Conservation (phyloP, 1,140 invertebrate genomes). For the Coenobita brevimanus region DNA sequence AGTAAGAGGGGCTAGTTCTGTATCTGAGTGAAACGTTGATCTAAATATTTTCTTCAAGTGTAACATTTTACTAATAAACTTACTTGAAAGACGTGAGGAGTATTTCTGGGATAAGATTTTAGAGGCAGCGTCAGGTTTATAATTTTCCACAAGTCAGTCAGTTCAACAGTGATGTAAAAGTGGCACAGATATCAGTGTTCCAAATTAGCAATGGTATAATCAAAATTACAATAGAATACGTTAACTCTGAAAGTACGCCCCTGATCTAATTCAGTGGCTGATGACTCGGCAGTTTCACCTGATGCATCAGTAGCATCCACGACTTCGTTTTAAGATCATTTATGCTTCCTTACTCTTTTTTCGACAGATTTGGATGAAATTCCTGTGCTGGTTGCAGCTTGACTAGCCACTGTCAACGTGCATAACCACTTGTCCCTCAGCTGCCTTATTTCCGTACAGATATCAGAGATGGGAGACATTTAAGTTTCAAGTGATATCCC, state of each 20-base stretch:
- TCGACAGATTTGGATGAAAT: not conserved
- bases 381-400: not conserved
- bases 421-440: not conserved
- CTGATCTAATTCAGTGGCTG: no score
- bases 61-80: conserved; percentile 24
- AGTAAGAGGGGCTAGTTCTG: conserved; percentile 20
- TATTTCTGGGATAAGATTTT: conserved; percentile 3
- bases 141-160: not conserved
- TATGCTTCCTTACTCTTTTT: not conserved
- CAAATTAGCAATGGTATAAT: conserved; percentile 20
- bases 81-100: conserved; percentile 14
- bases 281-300: no score
- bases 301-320: no score
- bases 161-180: no score
- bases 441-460: not conserved
- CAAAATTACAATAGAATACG: conserved; percentile 15
- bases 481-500: not conserved
- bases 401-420: not conserved
- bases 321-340: not conserved
- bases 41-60: conserved; percentile 29
- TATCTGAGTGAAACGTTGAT: conserved; percentile 25
- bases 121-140: not conserved
- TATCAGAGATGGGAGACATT: not conserved
- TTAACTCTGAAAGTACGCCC: no score
- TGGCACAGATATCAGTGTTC: conserved; percentile 10